These are phyloP conservation scores for Physocephala rufipes DNA, from an alignment of 2,888 invertebrate species.

Conservation along the genomic window DNA sequence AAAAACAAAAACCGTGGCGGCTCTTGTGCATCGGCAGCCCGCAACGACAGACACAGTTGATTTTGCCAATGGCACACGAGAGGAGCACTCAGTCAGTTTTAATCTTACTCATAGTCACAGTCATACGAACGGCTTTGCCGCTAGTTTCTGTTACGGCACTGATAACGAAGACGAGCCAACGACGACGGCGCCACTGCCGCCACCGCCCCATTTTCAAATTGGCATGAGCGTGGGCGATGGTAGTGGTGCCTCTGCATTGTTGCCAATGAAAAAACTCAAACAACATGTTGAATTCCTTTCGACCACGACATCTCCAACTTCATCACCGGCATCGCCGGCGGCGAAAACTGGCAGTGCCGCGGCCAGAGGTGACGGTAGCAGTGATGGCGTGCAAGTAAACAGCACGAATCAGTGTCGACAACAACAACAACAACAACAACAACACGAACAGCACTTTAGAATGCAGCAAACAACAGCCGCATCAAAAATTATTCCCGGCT, in stretches of 20 bases:
- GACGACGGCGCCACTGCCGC: slow-evolving; percentile 40
- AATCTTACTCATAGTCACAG: slow-evolving; percentile 37
- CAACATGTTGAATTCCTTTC: slow-evolving; percentile 61
- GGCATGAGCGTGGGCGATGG: slow-evolving; percentile 18
- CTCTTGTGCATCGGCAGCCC: slow-evolving; percentile 28
- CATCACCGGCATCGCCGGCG: slow-evolving; percentile 37
- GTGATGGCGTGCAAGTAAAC: slow-evolving; percentile 8
- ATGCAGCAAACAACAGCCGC: slow-evolving; percentile 40
- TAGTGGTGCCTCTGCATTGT: slow-evolving; percentile 41
- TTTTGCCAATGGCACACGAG: slow-evolving; percentile 21
- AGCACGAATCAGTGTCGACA: slow-evolving; percentile 26
- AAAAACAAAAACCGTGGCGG: slow-evolving; percentile 33
- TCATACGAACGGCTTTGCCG: slow-evolving; percentile 46
- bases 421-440: slow-evolving; percentile 34
- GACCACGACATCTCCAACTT: slow-evolving; percentile 48
- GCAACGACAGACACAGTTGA: slow-evolving; percentile 26
- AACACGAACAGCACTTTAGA: slow-evolving; percentile 32
- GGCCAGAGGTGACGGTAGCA: not conserved
- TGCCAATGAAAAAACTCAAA: slow-evolving; percentile 59
- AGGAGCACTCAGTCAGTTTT: slow-evolving; percentile 28
- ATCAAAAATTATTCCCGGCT: slow-evolving; percentile 68
- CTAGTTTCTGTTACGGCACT: slow-evolving; percentile 51
- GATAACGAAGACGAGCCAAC: slow-evolving; percentile 51
- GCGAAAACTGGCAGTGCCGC: slow-evolving; percentile 24
- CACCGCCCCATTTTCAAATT: not conserved